A percentile compares a stretch with the other conserved stretches of the same genome.
phyloP scores from a whole-genome alignment of 2,113 vertebrate species.

The Aix galericulata region DNA sequence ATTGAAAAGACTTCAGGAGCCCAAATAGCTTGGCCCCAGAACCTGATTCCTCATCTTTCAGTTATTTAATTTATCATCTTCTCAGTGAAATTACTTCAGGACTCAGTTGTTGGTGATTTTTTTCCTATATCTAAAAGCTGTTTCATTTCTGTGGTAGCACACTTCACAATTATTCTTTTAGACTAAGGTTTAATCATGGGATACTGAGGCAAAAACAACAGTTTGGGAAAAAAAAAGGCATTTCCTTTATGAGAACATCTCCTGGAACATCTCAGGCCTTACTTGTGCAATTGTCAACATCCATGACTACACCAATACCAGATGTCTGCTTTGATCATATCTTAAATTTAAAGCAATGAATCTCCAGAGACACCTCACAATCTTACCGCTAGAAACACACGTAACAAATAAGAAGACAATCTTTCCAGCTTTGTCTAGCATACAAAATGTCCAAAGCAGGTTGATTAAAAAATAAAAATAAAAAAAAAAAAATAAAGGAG shows the following conservation, averaged over 20 bases:
- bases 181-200: not conserved
- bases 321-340: not conserved
- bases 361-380: not conserved
- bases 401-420: not conserved
- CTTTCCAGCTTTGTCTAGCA: not conserved
- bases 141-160: not conserved
- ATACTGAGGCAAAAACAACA: not conserved
- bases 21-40: not conserved
- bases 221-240: not conserved
- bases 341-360: not conserved
- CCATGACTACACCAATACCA: not conserved
- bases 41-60: not conserved
- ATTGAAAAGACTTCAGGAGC: not conserved
- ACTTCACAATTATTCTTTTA: not conserved
- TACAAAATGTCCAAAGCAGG: not conserved
- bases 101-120: not conserved
- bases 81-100: not conserved
- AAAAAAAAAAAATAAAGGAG: not conserved
- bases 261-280: not conserved
- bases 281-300: not conserved
- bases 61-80: not conserved
- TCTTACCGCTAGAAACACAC: not conserved
- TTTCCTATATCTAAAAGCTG: not conserved
- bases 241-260: not conserved
- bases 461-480: not conserved